Evolutionary conservation across 1,140 invertebrate species (phyloP).

Genomic region (Orius laevigatus): DNA sequence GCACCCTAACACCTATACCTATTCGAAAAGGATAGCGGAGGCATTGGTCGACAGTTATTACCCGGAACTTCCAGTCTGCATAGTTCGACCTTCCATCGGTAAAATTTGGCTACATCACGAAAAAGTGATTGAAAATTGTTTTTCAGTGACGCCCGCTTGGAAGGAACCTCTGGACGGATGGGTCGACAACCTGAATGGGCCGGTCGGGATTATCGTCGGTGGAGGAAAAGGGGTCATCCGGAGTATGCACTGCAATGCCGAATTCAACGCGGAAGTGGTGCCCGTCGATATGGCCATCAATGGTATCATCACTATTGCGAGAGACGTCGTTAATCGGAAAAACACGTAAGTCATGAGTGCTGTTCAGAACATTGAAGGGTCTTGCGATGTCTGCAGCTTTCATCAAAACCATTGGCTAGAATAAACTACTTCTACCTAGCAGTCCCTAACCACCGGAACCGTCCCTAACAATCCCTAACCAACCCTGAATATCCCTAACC

Average conservation of each 20-base stretch:
- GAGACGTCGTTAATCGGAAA: slow-evolving; percentile 8
- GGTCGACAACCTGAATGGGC: slow-evolving; percentile 88
- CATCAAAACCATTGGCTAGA: too few relatives aligned
- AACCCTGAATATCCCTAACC: too few relatives aligned
- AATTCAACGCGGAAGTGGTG: slow-evolving; percentile 64
- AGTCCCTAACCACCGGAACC: too few relatives aligned
- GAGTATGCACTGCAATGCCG: slow-evolving; percentile 59
- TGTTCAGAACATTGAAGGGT: too few relatives aligned
- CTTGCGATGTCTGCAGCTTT: too few relatives aligned
- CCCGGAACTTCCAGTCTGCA: slow-evolving; percentile 40
- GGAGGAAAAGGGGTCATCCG: slow-evolving; percentile 76
- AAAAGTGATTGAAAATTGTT: background rate
- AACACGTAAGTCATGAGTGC: slow-evolving; percentile 8
- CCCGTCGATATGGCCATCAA: slow-evolving; percentile 80
- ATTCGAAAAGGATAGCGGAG: slow-evolving; percentile 53
- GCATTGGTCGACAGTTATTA: slow-evolving; percentile 41
- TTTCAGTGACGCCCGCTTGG: slow-evolving; percentile 42
- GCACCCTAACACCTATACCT: slow-evolving; percentile 62
- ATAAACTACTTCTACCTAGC: too few relatives aligned
- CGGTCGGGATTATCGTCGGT: slow-evolving; percentile 53
- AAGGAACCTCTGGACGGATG: slow-evolving; percentile 58
- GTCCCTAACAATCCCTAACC: too few relatives aligned
- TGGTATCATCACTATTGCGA: slow-evolving; percentile 23
- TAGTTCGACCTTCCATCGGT: slow-evolving; percentile 56
- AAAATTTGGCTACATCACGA: slow-evolving; percentile 13